Base-by-base conservation (phyloP, 2,113 vertebrate species). In the Pimephales promelas region DNA sequence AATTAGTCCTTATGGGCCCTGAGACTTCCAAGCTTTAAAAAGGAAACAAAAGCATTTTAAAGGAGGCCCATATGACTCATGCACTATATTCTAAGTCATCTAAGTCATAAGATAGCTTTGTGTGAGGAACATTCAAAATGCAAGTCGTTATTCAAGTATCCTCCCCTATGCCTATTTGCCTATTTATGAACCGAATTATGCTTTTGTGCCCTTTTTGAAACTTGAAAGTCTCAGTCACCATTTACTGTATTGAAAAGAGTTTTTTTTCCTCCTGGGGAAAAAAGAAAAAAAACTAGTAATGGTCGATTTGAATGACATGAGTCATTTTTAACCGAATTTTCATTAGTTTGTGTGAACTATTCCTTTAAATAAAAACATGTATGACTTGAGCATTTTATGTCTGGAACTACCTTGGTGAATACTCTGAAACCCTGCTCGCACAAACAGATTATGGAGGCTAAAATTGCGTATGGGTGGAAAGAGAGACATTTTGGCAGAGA, bases 401-500 rank as follows among this genome's bases (percentile, higher is more conserved):
- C 2, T 61, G 76, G 16, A 28, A 20, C 26, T 20, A 62, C n/a
- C 10, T 40, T 2, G 4, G 66, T 64, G 16, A 24, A 79, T 79
- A 66, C 26, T 28, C 20, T n/a, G 45, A 34, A 66, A 49, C 18
- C 10, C 43, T 47, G 24, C 59, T 79, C 52, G 26, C 16, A 66
- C 78, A 79, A 22, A 64, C 43, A 47, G 54, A 79, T 62, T 62
- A 62, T 79, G 36, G 62, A 61, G n/a, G 9, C 57, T 59, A 64
- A 64, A 10, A 16, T 47, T 31, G 24, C 16, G 10, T 74, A 52
- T 74, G 72, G 26, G 26, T 13, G 43, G 24, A 49, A 64, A 64
- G 61, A 49, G 24, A 79, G 57, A 79, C 76, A 62, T 49, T 64
- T 64, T 79, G 59, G 77, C 47, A 56, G 49, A 49, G 61, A 52